Evolutionary conservation across 1,140 invertebrate species (phyloP).

Genomic region (Battus philenor): DNA sequence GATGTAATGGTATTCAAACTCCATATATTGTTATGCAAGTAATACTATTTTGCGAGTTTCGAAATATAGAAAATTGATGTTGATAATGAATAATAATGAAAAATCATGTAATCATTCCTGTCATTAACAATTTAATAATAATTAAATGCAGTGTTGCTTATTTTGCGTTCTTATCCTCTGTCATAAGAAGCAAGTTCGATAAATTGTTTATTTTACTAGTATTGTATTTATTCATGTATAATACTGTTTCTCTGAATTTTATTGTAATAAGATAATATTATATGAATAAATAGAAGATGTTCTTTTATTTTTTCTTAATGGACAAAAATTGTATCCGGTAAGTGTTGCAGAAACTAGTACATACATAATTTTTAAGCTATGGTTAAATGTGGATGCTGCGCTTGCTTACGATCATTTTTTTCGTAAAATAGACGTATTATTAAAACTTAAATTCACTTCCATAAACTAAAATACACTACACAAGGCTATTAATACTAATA

Average conservation of each 20-base stretch:
- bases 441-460: no score
- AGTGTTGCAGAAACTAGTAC: no score
- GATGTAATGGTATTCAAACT: conserved; percentile 23
- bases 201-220: conserved; percentile 64
- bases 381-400: no score
- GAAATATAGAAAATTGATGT: conserved; percentile 19
- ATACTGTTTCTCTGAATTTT: conserved; percentile 71
- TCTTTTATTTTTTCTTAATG: conserved; percentile 24
- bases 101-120: conserved; percentile 63
- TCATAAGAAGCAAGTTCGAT: no score
- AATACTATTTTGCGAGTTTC: conserved; percentile 31
- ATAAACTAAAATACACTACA: no score
- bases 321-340: no score
- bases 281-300: conserved; percentile 48
- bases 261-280: conserved; percentile 73
- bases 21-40: conserved; percentile 29
- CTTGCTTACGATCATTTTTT: no score
- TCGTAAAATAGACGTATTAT: no score
- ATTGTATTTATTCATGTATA: conserved; percentile 74
- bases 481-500: no score
- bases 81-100: conserved; percentile 30
- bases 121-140: conserved; percentile 31
- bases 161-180: conserved; percentile 42
- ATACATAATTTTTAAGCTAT: no score
- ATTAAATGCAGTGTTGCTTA: conserved; percentile 26